Percentiles rank a stretch among this genome's conserved stretches.
Conservation (phyloP, 2,888 invertebrate species). For the Eristalis arbustorum region DNA sequence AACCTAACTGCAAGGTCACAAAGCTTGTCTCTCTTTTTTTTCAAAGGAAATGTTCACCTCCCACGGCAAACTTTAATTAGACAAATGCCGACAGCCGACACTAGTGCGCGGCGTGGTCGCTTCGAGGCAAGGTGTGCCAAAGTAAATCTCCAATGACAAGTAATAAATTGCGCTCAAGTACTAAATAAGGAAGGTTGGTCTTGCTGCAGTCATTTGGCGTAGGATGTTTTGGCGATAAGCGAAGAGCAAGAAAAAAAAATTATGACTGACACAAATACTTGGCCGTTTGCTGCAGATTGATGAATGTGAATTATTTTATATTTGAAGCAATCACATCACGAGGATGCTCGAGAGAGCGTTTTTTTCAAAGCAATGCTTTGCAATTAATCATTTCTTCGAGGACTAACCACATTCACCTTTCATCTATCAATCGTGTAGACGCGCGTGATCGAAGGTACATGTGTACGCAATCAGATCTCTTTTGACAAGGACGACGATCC, state of each 20-base stretch:
- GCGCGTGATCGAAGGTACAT: too few species aligned
- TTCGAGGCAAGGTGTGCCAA: neutral
- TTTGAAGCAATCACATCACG: neutral
- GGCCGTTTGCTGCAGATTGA: neutral
- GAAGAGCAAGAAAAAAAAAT: neutral
- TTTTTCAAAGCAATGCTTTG: neutral
- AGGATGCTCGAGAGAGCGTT: too few species aligned
- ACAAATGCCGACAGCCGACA: neutral
- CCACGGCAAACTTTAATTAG: slow-evolving; percentile 1
- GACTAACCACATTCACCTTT: neutral
- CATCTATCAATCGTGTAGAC: too few species aligned
- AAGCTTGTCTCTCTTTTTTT: neutral
- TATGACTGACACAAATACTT: slow-evolving; percentile 26
- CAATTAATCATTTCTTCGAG: neutral
- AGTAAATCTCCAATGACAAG: neutral
- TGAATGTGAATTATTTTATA: neutral
- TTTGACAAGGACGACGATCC: too few species aligned
- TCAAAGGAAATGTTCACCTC: neutral
- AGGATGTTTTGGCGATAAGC: slow-evolving; percentile 20
- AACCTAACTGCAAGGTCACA: neutral
- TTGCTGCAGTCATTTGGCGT: neutral
- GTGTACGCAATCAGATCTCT: too few species aligned
- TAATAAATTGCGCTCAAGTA: neutral
- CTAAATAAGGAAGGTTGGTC: slow-evolving; percentile 30
- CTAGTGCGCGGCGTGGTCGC: neutral